A percentile compares a stretch with the other conserved stretches of the same genome.
phyloP scores from a whole-genome alignment of 1,140 invertebrate species.

The Hydropsyche tenuis region DNA sequence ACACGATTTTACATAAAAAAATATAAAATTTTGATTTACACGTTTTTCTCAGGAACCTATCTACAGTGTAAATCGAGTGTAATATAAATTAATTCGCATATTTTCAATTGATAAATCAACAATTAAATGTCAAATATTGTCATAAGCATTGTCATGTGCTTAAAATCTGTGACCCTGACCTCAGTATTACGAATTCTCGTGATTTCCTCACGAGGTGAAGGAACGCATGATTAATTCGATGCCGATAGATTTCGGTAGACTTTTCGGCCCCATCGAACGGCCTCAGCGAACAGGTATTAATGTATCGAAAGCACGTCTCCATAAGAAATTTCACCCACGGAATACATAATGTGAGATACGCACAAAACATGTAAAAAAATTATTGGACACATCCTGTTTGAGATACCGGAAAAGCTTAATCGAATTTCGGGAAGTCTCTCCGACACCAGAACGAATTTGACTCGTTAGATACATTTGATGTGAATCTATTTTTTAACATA shows the following conservation, averaged over 20 bases:
- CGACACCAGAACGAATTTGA: background rate
- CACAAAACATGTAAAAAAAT: background rate
- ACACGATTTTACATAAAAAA: no score
- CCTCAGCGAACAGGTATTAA: background rate
- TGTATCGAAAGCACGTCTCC: background rate
- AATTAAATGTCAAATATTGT: no score
- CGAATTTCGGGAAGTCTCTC: constrained; percentile 14
- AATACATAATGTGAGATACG: background rate
- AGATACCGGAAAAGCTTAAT: constrained; percentile 9
- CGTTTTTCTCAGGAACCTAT: no score
- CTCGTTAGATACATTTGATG: background rate
- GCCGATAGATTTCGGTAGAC: constrained; percentile 1
- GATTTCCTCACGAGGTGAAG: background rate
- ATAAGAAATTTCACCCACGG: background rate
- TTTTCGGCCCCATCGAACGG: background rate
- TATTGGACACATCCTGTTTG: constrained; percentile 2
- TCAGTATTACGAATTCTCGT: background rate
- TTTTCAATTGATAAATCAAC: no score
- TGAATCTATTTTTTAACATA: no score
- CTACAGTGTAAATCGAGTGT: no score
- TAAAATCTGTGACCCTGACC: background rate
- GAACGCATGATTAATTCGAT: constrained; percentile 3
- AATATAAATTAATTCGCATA: no score
- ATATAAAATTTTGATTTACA: no score
- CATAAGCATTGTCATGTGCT: background rate